Evolutionary conservation across 2,113 vertebrate species (phyloP), one percentile per base, ranked within the genome.

Genomic region (Chauna torquata): DNA sequence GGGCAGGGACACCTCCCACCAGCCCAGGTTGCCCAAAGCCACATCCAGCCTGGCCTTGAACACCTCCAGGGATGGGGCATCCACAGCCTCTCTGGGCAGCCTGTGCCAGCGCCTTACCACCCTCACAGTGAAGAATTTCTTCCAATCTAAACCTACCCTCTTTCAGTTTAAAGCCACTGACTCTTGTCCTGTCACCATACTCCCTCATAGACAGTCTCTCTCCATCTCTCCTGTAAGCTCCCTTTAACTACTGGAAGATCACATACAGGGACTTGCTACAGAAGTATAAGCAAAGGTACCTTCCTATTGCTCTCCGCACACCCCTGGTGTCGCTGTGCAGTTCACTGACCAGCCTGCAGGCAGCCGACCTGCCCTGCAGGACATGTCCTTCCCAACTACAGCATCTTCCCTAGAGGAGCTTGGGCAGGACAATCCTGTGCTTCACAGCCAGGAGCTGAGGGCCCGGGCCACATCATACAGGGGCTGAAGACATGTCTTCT

Each of bases 231-330:
- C 49, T 24, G 49, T 22, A 27, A 12, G 24, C 50, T 13, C 45
- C 50, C 24, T 52, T 24, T 25, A 50, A 23, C 22, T 23, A 25
- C 49, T 50, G 49, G 50, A 24, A 52, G 50, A 24, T 52, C 50
- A 24, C 40, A 30, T 19, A 42, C 38, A 30, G 16, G 62, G 16
- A 8, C 42, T 18, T 42, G 38, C 62, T 42, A 25, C 12, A 12
- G 18, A 30, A 19, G 28, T 19, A 65, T 13, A 65, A 77, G 57
- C 42, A 45, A 28, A 42, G 36, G 74, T 19, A 85, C 61, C 32
- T 81, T 50, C 47, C 24, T 5, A 1, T 0, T 1, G 3, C 17
- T 23, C 66, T 47, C n/a, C 69, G 86, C 61, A 28, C 17, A 5
- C n/a, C 72, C 30, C 17, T 75, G 66, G 38, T 28, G 42, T 32